phyloP scores from a whole-genome alignment of 2,797 vertebrate genomes.

The Coccyzus lansbergi region DNA sequence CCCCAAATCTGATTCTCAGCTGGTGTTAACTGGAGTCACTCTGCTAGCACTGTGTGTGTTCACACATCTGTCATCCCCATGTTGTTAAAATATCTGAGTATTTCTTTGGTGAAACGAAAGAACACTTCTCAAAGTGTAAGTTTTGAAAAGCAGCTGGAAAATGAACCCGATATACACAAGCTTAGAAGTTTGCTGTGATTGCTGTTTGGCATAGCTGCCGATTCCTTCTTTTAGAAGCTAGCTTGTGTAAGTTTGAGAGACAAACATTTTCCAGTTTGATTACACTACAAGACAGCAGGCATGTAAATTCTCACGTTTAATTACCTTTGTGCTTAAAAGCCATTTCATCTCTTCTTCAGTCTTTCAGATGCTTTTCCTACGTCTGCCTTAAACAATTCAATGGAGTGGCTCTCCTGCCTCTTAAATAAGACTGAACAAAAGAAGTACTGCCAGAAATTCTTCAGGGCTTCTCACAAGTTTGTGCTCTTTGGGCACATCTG shows the following conservation, averaged over 20 bases:
- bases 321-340: background rate
- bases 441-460: conserved; percentile 7
- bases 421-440: background rate
- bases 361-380: background rate
- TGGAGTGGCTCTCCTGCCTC: background rate
- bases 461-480: background rate
- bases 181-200: background rate
- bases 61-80: background rate
- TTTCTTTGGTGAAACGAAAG: background rate
- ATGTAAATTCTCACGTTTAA: background rate
- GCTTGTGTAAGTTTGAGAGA: background rate
- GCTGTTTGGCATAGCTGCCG: background rate
- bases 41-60: background rate
- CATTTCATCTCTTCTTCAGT: background rate
- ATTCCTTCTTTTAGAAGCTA: background rate
- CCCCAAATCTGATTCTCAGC: background rate
- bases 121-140: background rate
- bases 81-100: background rate
- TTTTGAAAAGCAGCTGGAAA: background rate
- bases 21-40: background rate
- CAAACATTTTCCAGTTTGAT: background rate
- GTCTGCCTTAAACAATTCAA: background rate
- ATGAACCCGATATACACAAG: background rate
- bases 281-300: background rate
- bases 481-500: background rate